These are phyloP conservation scores for Aradophagus sp. DNA, from an alignment of 1,140 invertebrate genomes.

Conservation along the genomic window DNA sequence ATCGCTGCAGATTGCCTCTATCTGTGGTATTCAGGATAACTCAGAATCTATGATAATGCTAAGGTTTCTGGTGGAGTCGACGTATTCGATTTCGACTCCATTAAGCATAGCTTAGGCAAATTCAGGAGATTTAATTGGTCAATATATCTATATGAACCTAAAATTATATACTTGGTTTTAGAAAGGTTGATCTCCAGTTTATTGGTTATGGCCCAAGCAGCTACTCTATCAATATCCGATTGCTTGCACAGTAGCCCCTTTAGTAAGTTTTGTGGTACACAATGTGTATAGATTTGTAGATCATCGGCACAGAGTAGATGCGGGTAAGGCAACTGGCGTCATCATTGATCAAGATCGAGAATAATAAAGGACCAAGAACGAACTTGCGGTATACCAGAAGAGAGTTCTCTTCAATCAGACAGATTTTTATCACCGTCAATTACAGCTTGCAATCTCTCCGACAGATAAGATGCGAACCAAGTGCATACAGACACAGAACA, in stretches of 20 bases:
- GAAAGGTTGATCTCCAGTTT: not conserved
- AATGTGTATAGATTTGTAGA: conserved; percentile 1
- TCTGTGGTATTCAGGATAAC: too few species aligned
- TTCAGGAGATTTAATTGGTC: too few species aligned
- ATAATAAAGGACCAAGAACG: conserved; percentile 3
- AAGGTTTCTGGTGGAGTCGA: too few species aligned
- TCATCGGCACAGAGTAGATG: conserved; percentile 5
- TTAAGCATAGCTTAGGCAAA: too few species aligned
- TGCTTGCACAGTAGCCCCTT: not conserved
- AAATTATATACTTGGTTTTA: not conserved
- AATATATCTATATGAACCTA: not conserved
- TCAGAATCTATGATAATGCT: too few species aligned
- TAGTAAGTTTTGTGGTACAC: not conserved
- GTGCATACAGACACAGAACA: conserved; percentile 1
- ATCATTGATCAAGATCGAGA: conserved; percentile 1
- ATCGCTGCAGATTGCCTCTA: too few species aligned
- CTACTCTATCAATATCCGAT: not conserved
- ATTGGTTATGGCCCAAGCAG: not conserved
- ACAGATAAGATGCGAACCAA: conserved; percentile 12
- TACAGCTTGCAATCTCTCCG: not conserved
- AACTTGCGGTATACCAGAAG: not conserved
- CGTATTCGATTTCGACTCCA: too few species aligned
- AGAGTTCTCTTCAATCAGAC: not conserved
- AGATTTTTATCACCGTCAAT: not conserved
- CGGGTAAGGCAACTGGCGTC: not conserved